Evolutionary conservation across 2,113 vertebrate genomes (phyloP), one percentile per base, ranked within the genome.

Genomic region (Boleophthalmus pectinirostris): DNA sequence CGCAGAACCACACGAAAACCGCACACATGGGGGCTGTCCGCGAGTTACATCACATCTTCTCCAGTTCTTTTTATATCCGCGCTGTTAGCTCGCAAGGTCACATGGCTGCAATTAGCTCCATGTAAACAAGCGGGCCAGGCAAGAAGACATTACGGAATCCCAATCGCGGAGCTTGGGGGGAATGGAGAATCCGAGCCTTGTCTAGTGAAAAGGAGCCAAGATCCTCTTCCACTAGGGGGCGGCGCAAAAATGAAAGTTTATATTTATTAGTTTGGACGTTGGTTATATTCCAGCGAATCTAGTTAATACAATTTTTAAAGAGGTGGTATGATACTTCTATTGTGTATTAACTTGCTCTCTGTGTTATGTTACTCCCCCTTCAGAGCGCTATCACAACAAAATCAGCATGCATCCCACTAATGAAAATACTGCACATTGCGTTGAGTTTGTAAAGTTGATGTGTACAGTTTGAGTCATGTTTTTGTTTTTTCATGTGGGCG

Each of bases 111-210:
- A 91, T 87, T 86, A 88, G n/a, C 43, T 72, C 80, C 51, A 18
- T 85, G 73, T 88, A 90, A 90, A 90, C 77, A 89, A 81, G 80
- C 46, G 12, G 84, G 81, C 73, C 78, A 80, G 68, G 70, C 77
- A 70, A 85, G 75, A 82, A 13, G 75, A 84, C 74, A 87, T 83
- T 60, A 82, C 61, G 74, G 75, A 79, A 88, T 88, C 85, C 66
- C 75, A 83, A 49, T 77, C 69, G 4, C 5, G 23, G 73, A 73
- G 70, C 78, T 71, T 65, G 72, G 67, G 72, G 51, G 84, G 79
- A 83, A 71, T 51, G 56, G 69, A 58, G 75, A 15, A 74, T 54
- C 51, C 51, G 51, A 54, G 51, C 51, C 20, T 23, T n/a, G 18
- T 60, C 15, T 7, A 68, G 53, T 45, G 51, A 23, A 20, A 6